Evolutionary conservation across 2,113 vertebrate species (phyloP).

Genomic region (zebrafish (Danio rerio)): DNA sequence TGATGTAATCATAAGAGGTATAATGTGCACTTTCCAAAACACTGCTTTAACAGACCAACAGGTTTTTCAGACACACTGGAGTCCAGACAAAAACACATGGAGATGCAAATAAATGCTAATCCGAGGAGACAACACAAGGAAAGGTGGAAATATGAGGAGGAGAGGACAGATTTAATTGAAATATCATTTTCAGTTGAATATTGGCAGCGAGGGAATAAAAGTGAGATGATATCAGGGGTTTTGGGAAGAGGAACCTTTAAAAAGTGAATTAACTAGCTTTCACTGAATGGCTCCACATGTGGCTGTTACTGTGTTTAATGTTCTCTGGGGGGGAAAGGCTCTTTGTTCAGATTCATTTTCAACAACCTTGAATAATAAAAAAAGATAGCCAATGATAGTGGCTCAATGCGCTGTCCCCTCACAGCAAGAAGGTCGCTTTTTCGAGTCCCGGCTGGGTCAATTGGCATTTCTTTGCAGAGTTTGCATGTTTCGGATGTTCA

Average conservation of each 20-base stretch:
- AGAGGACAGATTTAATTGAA: constrained; percentile 64
- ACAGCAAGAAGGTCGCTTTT: no score
- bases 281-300: constrained; percentile 51
- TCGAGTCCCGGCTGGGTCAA: no score
- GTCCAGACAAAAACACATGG: not conserved
- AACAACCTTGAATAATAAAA: not conserved
- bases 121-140: constrained; percentile 36
- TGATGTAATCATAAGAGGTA: not conserved
- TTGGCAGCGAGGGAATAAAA: constrained; percentile 49
- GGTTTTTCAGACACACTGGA: not conserved
- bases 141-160: constrained; percentile 57
- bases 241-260: constrained; percentile 40
- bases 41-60: not conserved
- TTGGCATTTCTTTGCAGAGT: no score
- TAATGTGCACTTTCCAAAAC: not conserved
- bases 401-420: no score
- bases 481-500: no score
- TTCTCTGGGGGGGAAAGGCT: not conserved
- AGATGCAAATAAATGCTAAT: constrained; percentile 17
- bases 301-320: constrained; percentile 16
- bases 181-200: constrained; percentile 60
- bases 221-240: constrained; percentile 46
- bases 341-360: not conserved
- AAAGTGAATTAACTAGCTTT: constrained; percentile 39
- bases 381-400: no score